These are phyloP conservation scores for Sepiola atlantica DNA, from an alignment of 2,888 invertebrate genomes.

Conservation along the genomic window DNA sequence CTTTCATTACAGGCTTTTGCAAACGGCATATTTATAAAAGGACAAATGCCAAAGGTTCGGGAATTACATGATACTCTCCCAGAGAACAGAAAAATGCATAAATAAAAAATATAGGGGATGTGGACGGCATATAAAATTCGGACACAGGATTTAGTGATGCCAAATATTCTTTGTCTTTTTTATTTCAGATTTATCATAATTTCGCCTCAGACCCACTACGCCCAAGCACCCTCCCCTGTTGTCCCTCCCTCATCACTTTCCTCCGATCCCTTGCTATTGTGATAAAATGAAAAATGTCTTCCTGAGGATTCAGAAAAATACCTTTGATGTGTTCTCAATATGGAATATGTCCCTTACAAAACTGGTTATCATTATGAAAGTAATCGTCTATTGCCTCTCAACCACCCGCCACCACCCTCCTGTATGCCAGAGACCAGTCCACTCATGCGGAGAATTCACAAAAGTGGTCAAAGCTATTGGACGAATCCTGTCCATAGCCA, in stretches of 20 bases:
- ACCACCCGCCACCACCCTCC: not conserved
- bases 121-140: not conserved
- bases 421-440: not conserved
- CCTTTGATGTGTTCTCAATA: not conserved
- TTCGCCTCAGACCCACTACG: not conserved
- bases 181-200: conserved; percentile 10
- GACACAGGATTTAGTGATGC: not conserved
- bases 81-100: not conserved
- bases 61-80: conserved; percentile 11
- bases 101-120: not conserved
- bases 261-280: not conserved
- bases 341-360: conserved; percentile 5
- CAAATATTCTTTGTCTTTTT: conserved; percentile 8
- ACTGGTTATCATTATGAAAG: conserved; percentile 32
- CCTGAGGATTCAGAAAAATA: not conserved
- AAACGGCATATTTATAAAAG: not conserved
- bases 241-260: too few species aligned
- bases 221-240: too few species aligned
- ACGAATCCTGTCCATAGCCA: not conserved
- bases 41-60: conserved; percentile 19
- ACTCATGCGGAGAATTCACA: conserved; percentile 1
- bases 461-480: conserved; percentile 21
- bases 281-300: conserved; percentile 10
- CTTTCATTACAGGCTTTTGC: conserved; percentile 4
- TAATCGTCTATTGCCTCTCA: not conserved